Evolutionary conservation across 2,888 invertebrate species (phyloP).

Genomic region (Selenia dentaria): DNA sequence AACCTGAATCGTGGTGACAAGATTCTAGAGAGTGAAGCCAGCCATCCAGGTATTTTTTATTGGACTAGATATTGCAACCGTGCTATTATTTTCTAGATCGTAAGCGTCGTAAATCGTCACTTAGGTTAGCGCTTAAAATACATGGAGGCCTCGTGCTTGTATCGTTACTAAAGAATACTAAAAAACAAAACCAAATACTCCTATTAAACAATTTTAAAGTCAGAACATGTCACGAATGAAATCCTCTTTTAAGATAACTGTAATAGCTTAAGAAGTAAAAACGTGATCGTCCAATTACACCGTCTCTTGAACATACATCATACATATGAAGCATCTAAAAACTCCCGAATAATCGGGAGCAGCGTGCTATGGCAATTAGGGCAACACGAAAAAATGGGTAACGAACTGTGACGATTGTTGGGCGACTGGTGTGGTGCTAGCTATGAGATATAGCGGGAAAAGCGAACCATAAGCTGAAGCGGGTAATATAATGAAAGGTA

Average conservation of each 20-base stretch:
- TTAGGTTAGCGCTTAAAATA: too few species aligned
- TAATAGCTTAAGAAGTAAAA: constrained; percentile 1
- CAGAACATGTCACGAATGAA: constrained; percentile 4
- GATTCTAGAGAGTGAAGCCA: too few species aligned
- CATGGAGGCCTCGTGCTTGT: too few species aligned
- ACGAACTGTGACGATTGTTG: constrained; percentile 41
- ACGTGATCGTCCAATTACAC: constrained; percentile 12
- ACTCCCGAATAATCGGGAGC: constrained; percentile 13
- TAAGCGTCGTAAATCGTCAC: too few species aligned
- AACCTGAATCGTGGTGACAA: too few species aligned
- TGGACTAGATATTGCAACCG: too few species aligned
- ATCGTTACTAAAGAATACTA: too few species aligned
- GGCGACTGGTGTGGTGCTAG: constrained; percentile 16
- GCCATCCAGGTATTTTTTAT: too few species aligned
- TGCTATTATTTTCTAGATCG: too few species aligned
- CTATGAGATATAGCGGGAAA: neutral
- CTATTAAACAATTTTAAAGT: too few species aligned
- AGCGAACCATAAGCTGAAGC: neutral
- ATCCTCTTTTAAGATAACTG: constrained; percentile 3
- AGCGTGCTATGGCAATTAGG: constrained; percentile 30
- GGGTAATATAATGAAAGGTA: too few species aligned
- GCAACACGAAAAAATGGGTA: constrained; percentile 42
- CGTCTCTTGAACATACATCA: constrained; percentile 5
- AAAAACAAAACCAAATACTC: too few species aligned
- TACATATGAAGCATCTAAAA: neutral